phyloP scores from a whole-genome alignment of 2,113 vertebrate genomes.

The Atrichornis clamosus region DNA sequence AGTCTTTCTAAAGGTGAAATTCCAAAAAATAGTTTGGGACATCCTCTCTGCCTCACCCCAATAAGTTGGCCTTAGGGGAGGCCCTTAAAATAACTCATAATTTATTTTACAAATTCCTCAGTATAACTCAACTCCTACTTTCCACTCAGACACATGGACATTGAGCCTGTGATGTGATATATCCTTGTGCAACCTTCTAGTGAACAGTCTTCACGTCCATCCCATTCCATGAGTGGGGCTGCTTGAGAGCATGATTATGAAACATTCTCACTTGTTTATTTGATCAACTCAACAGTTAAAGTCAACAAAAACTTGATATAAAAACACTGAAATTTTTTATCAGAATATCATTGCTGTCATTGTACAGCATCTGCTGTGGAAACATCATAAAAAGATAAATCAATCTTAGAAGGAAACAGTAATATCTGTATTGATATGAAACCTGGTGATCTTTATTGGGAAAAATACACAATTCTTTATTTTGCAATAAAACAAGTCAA shows the following conservation, averaged over 20 bases:
- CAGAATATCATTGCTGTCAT: neutral
- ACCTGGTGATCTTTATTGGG: neutral
- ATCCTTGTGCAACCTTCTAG: neutral
- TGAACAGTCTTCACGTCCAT: neutral
- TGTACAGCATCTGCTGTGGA: neutral
- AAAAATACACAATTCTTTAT: conserved; percentile 5
- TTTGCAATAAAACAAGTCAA: conserved; percentile 2
- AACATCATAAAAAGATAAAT: neutral
- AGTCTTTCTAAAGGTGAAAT: neutral
- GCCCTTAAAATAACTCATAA: neutral
- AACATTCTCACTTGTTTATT: neutral
- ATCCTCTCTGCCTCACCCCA: fast-evolving
- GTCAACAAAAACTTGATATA: neutral
- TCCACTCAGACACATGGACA: neutral
- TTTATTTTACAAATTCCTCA: neutral
- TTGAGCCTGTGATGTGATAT: neutral
- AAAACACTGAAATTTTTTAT: neutral
- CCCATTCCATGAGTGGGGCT: neutral
- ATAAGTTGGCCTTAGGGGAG: neutral
- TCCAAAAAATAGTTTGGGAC: neutral
- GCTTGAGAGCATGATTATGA: neutral
- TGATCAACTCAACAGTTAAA: neutral
- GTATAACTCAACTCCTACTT: neutral
- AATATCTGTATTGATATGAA: neutral
- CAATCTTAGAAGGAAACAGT: neutral